phyloP scores from a whole-genome alignment of 2,113 vertebrate species.

The Rostratula benghalensis region DNA sequence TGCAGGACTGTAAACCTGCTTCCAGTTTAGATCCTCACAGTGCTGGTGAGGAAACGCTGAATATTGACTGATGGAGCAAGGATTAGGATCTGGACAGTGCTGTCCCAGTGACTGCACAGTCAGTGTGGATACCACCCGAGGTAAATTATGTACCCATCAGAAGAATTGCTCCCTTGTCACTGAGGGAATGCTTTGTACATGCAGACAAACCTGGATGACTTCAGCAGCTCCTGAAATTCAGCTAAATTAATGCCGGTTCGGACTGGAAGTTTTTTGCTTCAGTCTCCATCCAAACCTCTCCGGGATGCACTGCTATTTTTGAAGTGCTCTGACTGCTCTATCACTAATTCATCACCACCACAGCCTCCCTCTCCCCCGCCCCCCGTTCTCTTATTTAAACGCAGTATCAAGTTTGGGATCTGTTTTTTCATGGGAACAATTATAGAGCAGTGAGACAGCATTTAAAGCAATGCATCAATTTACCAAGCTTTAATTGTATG shows the following conservation, averaged over 20 bases:
- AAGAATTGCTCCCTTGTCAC: not conserved
- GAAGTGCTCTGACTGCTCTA: not conserved
- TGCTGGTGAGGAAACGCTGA: not conserved
- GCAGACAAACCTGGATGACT: not conserved
- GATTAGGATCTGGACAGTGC: not conserved
- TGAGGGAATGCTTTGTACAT: not conserved
- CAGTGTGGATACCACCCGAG: not conserved
- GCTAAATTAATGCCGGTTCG: not conserved
- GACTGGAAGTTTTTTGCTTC: not conserved
- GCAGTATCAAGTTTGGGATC: constrained; percentile 9
- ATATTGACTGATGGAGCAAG: not conserved
- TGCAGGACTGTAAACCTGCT: not conserved
- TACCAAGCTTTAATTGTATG: constrained; percentile 18
- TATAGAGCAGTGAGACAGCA: not conserved
- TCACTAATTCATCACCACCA: constrained; percentile 31
- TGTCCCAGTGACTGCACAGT: not conserved
- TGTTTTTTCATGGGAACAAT: constrained; percentile 25
- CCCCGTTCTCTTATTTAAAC: not conserved
- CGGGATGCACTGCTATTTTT: constrained; percentile 7
- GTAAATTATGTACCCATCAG: not conserved
- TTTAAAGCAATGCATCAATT: constrained; percentile 29
- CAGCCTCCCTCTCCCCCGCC: not conserved
- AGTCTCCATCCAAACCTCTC: not conserved
- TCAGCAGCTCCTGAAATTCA: constrained; percentile 6
- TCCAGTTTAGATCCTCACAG: not conserved